Base-by-base conservation (phyloP, 30 jellyfish, hydroid and myxozoan genomes). In the Hydra vulgaris region DNA sequence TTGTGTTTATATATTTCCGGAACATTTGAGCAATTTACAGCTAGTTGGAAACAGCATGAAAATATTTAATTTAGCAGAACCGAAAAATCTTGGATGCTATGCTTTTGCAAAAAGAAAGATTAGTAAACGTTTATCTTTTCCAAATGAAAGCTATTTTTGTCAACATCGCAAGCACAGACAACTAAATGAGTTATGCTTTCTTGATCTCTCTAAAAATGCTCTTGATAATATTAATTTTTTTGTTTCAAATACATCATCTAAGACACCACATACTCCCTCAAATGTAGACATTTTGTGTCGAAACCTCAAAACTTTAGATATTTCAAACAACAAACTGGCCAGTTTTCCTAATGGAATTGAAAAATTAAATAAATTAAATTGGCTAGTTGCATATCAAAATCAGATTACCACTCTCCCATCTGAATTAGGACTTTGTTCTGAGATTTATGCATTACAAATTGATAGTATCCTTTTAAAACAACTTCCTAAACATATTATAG, bases 371-470 rank as follows among this genome's bases (percentile, higher is more conserved):
- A 82, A 70, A 20, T 86, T 91, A 17, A 68, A 76, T 7, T 66
- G 84, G 61, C 76, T 91, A 15, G 82, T 74, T 18, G 21, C 87
- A 8, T 18, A 55, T 25, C 84, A 89, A 16, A 86, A 86, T 76
- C 66, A 76, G 26, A 69, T 86, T 66, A 88, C 76, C 25, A 20
- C 80, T 1, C 71, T 91, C 71, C 98, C 98, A 0, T 86, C 91
- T 0, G 96, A 91, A 73, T 82, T 91, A 21, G 98, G 98, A 0
- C 66, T 81, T 68, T 91, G 98, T 67, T 56, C 92, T 7, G 79
- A 76, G 25, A 55, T 91, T 23, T 86, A 91, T 66, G 96, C 81
- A 53, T 76, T 91, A 86, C 82, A 80, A 67, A 24, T 91, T 66
- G 88, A 86, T 68, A 73, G 85, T 18, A 74, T 69, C 22, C 86